Evolutionary conservation across 2,888 invertebrate species (phyloP).

Genomic region (Lapara coniferarum): DNA sequence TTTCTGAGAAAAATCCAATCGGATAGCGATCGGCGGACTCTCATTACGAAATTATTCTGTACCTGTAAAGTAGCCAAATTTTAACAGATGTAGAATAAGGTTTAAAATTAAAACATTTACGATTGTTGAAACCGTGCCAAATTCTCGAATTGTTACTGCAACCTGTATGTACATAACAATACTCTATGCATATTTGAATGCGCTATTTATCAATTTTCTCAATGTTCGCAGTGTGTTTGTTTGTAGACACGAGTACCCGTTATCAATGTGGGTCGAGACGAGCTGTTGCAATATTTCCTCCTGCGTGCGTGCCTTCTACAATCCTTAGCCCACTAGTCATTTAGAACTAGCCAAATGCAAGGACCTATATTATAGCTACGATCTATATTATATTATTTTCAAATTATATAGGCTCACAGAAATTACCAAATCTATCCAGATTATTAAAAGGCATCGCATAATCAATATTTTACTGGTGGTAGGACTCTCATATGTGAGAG

Average conservation of each 20-base stretch:
- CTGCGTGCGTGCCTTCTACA: slow-evolving; percentile 45
- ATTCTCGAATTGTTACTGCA: background rate
- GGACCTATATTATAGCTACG: background rate
- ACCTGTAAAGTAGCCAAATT: background rate
- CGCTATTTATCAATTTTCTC: slow-evolving; percentile 41
- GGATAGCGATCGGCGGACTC: too few relatives aligned
- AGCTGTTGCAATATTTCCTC: slow-evolving; percentile 71
- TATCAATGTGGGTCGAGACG: slow-evolving; percentile 75
- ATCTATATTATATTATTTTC: background rate
- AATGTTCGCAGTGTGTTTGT: slow-evolving; percentile 42
- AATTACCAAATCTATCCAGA: background rate
- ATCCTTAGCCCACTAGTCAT: slow-evolving; percentile 37
- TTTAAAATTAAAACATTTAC: too few relatives aligned
- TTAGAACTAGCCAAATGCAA: background rate
- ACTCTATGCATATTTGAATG: slow-evolving; percentile 26
- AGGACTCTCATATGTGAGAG: too few relatives aligned
- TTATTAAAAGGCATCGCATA: background rate
- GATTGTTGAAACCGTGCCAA: background rate
- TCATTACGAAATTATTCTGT: too few relatives aligned
- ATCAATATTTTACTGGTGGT: too few relatives aligned
- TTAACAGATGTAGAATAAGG: background rate
- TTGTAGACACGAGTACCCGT: slow-evolving; percentile 59
- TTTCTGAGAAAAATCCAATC: too few relatives aligned
- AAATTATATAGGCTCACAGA: background rate
- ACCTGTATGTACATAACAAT: background rate